Conservation (phyloP, 2,797 vertebrate genomes). For the Petrocephalus sullivani region DNA sequence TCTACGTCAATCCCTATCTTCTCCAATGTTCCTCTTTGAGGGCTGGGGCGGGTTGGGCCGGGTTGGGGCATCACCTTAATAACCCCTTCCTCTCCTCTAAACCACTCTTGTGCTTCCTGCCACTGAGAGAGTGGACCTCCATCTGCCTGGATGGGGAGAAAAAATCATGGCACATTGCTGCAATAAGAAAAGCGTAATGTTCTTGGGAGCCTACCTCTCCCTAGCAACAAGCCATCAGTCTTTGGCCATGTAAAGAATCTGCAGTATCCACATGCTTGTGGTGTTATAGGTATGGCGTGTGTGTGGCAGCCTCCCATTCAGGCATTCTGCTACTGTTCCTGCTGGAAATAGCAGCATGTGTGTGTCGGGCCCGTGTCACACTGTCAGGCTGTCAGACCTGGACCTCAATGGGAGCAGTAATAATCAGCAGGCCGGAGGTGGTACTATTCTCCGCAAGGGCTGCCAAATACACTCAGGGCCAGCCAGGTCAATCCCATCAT, state of each 20-base stretch:
- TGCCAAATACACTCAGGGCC: not conserved
- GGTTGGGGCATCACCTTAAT: not conserved
- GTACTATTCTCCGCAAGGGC: not conserved
- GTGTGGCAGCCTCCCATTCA: not conserved
- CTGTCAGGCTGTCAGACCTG: not conserved
- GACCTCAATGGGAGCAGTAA: not conserved
- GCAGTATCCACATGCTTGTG: not conserved
- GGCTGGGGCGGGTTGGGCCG: not conserved
- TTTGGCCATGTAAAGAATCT: not conserved
- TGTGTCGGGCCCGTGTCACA: not conserved
- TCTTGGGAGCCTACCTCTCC: not conserved
- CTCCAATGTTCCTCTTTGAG: not conserved
- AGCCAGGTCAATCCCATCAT: not conserved
- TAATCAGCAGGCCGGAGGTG: not conserved
- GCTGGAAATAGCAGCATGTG: not conserved
- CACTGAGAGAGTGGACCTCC: not conserved
- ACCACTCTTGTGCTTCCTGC: not conserved
- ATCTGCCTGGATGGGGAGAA: not conserved
- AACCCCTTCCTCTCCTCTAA: not conserved
- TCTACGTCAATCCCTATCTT: not conserved
- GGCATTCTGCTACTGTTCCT: not conserved
- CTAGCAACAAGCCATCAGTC: not conserved
- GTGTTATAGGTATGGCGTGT: not conserved
- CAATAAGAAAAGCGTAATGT: not conserved
- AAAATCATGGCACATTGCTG: not conserved